phyloP scores from a whole-genome alignment of 23 tunicate genomes.

The Halocynthia roretzi region DNA sequence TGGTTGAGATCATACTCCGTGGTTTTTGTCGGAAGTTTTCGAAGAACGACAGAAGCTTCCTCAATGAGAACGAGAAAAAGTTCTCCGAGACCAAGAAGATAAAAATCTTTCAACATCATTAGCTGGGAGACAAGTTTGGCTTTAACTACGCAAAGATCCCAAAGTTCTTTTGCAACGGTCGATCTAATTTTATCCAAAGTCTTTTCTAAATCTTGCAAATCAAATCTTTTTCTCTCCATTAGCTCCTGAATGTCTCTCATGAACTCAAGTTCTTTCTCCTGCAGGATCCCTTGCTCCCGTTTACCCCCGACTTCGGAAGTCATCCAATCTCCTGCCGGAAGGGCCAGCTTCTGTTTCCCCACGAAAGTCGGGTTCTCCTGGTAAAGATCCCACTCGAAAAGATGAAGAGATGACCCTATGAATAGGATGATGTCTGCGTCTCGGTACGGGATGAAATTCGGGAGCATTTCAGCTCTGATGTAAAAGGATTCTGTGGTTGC shows the following conservation, averaged over 20 bases:
- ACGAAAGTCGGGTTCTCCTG: slow-evolving; percentile 19
- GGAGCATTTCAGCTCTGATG: slow-evolving; percentile 35
- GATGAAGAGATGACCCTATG: slow-evolving; percentile 77
- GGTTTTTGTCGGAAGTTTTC: slow-evolving; percentile 56
- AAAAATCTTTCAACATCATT: slow-evolving; percentile 76
- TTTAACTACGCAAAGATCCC: slow-evolving; percentile 81
- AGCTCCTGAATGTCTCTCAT: slow-evolving; percentile 35
- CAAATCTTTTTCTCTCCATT: slow-evolving; percentile 54
- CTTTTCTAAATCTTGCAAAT: slow-evolving; percentile 58
- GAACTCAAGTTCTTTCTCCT: slow-evolving; percentile 51
- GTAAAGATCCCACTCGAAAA: slow-evolving; percentile 56
- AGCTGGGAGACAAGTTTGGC: slow-evolving; percentile 64
- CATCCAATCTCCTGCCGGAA: neutral
- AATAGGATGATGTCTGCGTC: slow-evolving; percentile 71
- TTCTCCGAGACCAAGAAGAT: slow-evolving; percentile 82
- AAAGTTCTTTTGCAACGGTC: slow-evolving; percentile 70
- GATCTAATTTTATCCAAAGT: slow-evolving; percentile 67
- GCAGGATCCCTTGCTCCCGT: slow-evolving; percentile 38
- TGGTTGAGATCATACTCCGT: slow-evolving; percentile 87
- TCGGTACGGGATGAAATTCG: slow-evolving; percentile 49
- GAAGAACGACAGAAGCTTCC: slow-evolving; percentile 54
- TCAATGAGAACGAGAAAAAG: slow-evolving; percentile 72
- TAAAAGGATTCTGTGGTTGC: slow-evolving; percentile 30
- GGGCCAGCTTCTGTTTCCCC: neutral
- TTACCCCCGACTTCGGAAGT: slow-evolving; percentile 1